Percentiles rank a stretch among this genome's conserved stretches.
phyloP scores from a whole-genome alignment of 2,797 vertebrate genomes.

The Notolabrus celidotus region DNA sequence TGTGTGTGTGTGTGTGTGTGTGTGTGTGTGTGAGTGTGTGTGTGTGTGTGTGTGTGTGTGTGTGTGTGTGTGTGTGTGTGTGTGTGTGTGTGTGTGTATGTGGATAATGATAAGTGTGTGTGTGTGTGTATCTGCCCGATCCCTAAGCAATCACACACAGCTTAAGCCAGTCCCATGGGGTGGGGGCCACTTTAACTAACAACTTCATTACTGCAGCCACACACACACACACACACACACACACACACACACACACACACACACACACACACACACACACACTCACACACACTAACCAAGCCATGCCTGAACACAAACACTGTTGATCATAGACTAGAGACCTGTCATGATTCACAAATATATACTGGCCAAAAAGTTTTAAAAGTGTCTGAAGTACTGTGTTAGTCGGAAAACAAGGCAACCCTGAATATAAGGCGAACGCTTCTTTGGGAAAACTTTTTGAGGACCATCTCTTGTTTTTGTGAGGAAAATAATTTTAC shows the following conservation, averaged over 20 bases:
- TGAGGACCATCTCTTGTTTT: no score
- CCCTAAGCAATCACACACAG: conserved; percentile 85
- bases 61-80: conserved; percentile 76
- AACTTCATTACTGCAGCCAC: conserved; percentile 85
- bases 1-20: conserved; percentile 76
- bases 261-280: conserved; percentile 48
- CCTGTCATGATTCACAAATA: conserved; percentile 22
- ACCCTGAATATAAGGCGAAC: no score
- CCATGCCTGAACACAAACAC: conserved; percentile 53
- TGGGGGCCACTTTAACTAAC: conserved; percentile 85
- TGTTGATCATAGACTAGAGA: conserved; percentile 46
- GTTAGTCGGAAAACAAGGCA: no score
- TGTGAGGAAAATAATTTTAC: no score
- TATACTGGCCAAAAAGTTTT: conserved; percentile 25
- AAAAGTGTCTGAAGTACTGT: conserved; percentile 11
- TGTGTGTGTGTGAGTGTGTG: conserved; percentile 76
- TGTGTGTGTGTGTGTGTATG: no score
- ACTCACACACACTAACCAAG: conserved; percentile 18
- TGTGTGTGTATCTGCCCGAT: conserved; percentile 75
- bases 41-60: conserved; percentile 77
- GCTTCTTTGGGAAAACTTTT: no score
- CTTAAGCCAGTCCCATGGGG: conserved; percentile 83
- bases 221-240: conserved; percentile 59
- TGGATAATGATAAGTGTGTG: conserved; percentile 80
- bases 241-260: conserved; percentile 30